Percentiles rank a stretch among this genome's conserved stretches.
These are phyloP conservation scores for Epinotia nisella DNA, from an alignment of 2,888 invertebrate genomes.

Conservation along the genomic window DNA sequence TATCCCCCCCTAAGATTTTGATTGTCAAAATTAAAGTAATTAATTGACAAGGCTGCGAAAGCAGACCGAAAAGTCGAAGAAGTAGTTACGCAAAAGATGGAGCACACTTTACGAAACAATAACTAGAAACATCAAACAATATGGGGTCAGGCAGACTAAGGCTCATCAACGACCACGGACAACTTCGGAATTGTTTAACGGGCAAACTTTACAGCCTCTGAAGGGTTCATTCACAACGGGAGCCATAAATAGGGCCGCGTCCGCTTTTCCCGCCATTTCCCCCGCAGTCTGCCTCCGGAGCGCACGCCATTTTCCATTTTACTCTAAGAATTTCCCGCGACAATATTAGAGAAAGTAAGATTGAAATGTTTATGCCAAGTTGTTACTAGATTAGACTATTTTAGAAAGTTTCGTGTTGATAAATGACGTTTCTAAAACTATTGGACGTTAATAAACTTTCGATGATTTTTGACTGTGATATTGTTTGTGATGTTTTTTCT, in stretches of 20 bases:
- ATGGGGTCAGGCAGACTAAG: slow-evolving; percentile 13
- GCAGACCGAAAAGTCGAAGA: too few species aligned
- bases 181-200: slow-evolving; percentile 31
- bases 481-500: slow-evolving; percentile 29
- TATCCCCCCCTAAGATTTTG: too few species aligned
- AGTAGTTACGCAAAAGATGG: background rate
- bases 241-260: slow-evolving; percentile 63
- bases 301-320: slow-evolving; percentile 48
- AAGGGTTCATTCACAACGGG: slow-evolving; percentile 54
- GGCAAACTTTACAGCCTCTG: slow-evolving; percentile 32
- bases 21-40: background rate
- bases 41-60: background rate
- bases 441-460: slow-evolving; percentile 23
- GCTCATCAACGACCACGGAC: slow-evolving; percentile 34
- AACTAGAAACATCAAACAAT: slow-evolving; percentile 2
- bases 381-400: background rate
- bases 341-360: slow-evolving; percentile 27
- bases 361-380: background rate
- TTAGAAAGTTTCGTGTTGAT: slow-evolving; percentile 10
- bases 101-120: background rate
- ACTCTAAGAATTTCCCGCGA: slow-evolving; percentile 32
- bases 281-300: slow-evolving; percentile 56
- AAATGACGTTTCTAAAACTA: slow-evolving; percentile 32
- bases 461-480: slow-evolving; percentile 33
- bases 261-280: slow-evolving; percentile 69